These are phyloP conservation scores for Tiphia femorata DNA, from an alignment of 2,888 invertebrate species.

Conservation along the genomic window DNA sequence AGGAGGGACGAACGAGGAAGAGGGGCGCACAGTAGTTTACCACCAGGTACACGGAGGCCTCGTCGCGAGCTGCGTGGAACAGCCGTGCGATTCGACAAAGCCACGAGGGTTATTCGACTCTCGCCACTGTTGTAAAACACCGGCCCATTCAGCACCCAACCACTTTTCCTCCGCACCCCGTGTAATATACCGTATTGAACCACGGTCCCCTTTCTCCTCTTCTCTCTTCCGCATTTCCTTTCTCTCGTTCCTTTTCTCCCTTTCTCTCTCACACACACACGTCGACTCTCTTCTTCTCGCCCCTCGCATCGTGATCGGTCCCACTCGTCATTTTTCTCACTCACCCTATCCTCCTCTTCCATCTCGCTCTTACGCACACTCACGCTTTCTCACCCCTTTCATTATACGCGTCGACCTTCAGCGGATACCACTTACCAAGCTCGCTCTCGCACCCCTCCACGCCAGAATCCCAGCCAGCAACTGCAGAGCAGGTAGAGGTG, in stretches of 20 bases:
- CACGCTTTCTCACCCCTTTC: too few relatives aligned
- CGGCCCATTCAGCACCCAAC: slow-evolving; percentile 53
- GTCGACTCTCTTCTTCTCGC: too few relatives aligned
- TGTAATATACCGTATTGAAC: slow-evolving; percentile 39
- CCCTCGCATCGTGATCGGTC: too few relatives aligned
- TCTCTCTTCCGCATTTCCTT: slow-evolving; percentile 16
- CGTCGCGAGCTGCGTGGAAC: slow-evolving; percentile 1
- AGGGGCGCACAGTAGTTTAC: slow-evolving; percentile 14
- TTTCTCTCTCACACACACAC: neutral
- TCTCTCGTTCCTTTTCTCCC: neutral
- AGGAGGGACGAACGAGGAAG: slow-evolving; percentile 14
- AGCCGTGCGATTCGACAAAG: slow-evolving; percentile 39
- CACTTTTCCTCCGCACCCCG: slow-evolving; percentile 47
- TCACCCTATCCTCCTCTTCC: too few relatives aligned
- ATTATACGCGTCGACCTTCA: too few relatives aligned
- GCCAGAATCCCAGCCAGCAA: too few relatives aligned
- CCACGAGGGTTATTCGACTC: slow-evolving; percentile 49
- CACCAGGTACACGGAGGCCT: slow-evolving; percentile 25
- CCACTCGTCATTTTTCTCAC: too few relatives aligned
- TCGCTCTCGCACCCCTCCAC: too few relatives aligned
- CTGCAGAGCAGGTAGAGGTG: too few relatives aligned
- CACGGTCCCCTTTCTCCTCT: slow-evolving; percentile 5
- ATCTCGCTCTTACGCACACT: too few relatives aligned
- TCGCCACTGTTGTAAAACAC: slow-evolving; percentile 61
- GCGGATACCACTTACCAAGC: too few relatives aligned